These are phyloP conservation scores for Halcyon malimbica DNA, from an alignment of 2,113 vertebrate species.

Conservation along the genomic window DNA sequence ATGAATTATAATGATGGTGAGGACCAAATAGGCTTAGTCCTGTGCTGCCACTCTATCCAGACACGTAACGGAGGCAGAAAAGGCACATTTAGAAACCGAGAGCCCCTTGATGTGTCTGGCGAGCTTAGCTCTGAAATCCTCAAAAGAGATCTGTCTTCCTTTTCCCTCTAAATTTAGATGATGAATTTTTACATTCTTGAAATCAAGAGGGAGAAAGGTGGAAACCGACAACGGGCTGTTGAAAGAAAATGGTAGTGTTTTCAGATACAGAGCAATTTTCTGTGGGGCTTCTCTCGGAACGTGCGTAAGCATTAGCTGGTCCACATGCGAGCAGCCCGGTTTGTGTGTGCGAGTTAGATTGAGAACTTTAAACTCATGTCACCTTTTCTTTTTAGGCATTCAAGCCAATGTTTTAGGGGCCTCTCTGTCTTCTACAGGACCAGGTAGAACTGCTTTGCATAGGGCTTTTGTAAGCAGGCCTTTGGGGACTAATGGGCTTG, in stretches of 20 bases:
- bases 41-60: conserved; percentile 47
- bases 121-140: conserved; percentile 55
- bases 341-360: conserved; percentile 36
- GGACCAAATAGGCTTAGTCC: conserved; percentile 62
- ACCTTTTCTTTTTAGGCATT: conserved; percentile 67
- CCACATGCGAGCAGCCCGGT: not conserved
- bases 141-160: conserved; percentile 31
- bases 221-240: not conserved
- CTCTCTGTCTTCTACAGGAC: conserved; percentile 66
- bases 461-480: conserved; percentile 60
- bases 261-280: not conserved
- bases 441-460: conserved; percentile 65
- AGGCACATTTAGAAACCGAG: conserved; percentile 17
- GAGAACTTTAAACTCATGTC: conserved; percentile 59
- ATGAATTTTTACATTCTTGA: conserved; percentile 20
- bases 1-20: conserved; percentile 38
- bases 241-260: not conserved
- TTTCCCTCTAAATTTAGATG: conserved; percentile 61
- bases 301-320: not conserved
- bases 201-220: conserved; percentile 31
- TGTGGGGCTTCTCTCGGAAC: not conserved
- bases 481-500: conserved; percentile 51
- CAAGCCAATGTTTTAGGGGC: conserved; percentile 66
- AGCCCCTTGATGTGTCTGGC: conserved; percentile 54
- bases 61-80: not conserved